Percentiles rank a stretch among this genome's conserved stretches.
Evolutionary conservation across 2,113 vertebrate species (phyloP).

Genomic region (Ameiurus melas): DNA sequence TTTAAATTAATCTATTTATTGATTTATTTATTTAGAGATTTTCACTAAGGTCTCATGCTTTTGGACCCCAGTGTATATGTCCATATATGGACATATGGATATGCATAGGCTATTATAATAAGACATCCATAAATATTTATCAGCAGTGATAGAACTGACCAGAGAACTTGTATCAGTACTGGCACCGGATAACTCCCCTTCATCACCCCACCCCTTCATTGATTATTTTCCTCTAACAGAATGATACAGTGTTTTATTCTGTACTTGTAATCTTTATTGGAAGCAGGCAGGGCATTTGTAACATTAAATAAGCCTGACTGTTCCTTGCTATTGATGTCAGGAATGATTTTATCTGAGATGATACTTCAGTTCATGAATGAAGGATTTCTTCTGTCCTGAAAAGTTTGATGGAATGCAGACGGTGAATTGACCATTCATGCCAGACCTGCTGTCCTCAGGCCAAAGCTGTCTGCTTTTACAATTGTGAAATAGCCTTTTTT

Average conservation of each 20-base stretch:
- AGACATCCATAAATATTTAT: not conserved
- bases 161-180: not conserved
- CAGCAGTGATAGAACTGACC: not conserved
- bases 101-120: not conserved
- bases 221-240: not conserved
- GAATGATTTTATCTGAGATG: slow-evolving; percentile 35
- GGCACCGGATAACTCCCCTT: not conserved
- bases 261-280: not conserved
- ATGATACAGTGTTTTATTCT: not conserved
- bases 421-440: slow-evolving; percentile 26
- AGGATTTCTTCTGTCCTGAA: slow-evolving; percentile 22
- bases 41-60: not conserved
- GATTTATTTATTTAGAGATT: not conserved
- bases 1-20: not conserved
- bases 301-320: not conserved
- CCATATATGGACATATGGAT: not conserved
- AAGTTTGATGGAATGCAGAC: slow-evolving; percentile 45
- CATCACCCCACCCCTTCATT: not conserved
- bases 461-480: slow-evolving; percentile 38
- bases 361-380: slow-evolving; percentile 39
- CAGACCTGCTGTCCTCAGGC: not conserved
- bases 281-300: not conserved
- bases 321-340: slow-evolving; percentile 4
- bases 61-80: not conserved
- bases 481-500: not conserved